Evolutionary conservation across 2,797 vertebrate species (phyloP).

Genomic region (Diglossa cyanea): DNA sequence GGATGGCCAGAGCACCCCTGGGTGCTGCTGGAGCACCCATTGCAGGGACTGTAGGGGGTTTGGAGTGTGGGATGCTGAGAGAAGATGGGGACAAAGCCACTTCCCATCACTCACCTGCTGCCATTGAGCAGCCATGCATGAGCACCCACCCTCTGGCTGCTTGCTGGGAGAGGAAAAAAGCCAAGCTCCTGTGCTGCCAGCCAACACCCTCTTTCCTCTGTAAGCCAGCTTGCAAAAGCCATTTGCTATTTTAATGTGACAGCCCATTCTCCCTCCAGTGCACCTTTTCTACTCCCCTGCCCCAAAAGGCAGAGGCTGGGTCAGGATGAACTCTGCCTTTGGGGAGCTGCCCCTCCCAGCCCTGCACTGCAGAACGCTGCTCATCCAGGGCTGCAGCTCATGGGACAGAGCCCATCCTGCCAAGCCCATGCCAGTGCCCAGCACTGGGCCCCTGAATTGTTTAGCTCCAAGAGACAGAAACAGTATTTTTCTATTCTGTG

Average conservation of each 20-base stretch:
- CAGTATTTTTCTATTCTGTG: background rate
- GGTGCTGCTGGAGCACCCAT: background rate
- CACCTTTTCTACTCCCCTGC: background rate
- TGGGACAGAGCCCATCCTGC: background rate
- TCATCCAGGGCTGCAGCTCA: background rate
- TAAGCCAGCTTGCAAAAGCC: slow-evolving; percentile 45
- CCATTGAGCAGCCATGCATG: accelerated
- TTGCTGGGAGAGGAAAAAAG: background rate
- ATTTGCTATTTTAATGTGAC: slow-evolving; percentile 45
- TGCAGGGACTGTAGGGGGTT: accelerated
- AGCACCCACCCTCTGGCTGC: background rate
- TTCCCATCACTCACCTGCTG: background rate
- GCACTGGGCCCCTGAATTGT: background rate
- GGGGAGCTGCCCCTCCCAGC: background rate
- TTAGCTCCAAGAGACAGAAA: background rate
- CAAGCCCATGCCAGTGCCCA: background rate
- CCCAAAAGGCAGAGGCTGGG: background rate
- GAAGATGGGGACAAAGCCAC: background rate
- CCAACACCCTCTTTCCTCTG: background rate
- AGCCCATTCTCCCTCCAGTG: background rate
- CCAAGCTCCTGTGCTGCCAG: background rate
- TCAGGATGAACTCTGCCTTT: background rate
- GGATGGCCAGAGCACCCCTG: background rate
- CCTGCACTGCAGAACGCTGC: background rate
- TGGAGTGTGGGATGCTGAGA: background rate